Conservation (phyloP, 2,113 vertebrate genomes). For the Callionymus lyra region DNA sequence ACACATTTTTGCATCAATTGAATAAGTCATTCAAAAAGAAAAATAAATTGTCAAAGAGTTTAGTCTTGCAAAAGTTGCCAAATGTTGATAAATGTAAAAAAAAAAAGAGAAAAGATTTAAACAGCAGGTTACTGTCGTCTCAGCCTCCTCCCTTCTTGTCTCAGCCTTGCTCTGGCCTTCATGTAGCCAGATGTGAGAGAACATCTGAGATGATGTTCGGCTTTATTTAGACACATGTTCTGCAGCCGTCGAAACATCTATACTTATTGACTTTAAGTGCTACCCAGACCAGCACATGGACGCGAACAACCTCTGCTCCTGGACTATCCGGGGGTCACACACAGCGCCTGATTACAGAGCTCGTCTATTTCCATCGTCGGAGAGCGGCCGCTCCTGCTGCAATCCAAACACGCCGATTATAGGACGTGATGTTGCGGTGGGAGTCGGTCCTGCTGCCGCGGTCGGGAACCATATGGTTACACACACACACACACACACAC, state of each 20-base stretch:
- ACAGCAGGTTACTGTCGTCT: too few relatives aligned
- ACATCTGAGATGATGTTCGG: too few relatives aligned
- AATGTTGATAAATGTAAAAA: too few relatives aligned
- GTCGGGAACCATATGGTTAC: slow-evolving; percentile 22
- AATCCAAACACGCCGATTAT: slow-evolving; percentile 34
- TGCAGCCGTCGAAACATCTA: slow-evolving; percentile 7
- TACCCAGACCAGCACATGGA: slow-evolving; percentile 8
- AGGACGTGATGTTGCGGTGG: slow-evolving; percentile 22
- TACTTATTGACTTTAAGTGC: slow-evolving; percentile 31
- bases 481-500: slow-evolving; percentile 6
- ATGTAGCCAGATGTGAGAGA: too few relatives aligned
- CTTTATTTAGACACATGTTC: too few relatives aligned
- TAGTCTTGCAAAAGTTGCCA: too few relatives aligned
- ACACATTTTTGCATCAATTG: too few relatives aligned
- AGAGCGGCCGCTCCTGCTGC: neutral
- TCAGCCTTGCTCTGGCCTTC: too few relatives aligned
- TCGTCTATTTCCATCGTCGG: slow-evolving; percentile 27
- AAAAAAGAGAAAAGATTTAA: too few relatives aligned
- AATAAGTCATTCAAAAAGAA: too few relatives aligned
- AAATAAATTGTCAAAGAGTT: too few relatives aligned
- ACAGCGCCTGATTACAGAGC: slow-evolving; percentile 38
- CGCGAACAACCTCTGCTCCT: neutral
- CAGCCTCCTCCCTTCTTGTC: too few relatives aligned
- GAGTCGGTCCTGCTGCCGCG: slow-evolving; percentile 19
- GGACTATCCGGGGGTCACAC: slow-evolving; percentile 11